Evolutionary conservation across 2,888 invertebrate species (phyloP).

Genomic region (Philereme transversata): DNA sequence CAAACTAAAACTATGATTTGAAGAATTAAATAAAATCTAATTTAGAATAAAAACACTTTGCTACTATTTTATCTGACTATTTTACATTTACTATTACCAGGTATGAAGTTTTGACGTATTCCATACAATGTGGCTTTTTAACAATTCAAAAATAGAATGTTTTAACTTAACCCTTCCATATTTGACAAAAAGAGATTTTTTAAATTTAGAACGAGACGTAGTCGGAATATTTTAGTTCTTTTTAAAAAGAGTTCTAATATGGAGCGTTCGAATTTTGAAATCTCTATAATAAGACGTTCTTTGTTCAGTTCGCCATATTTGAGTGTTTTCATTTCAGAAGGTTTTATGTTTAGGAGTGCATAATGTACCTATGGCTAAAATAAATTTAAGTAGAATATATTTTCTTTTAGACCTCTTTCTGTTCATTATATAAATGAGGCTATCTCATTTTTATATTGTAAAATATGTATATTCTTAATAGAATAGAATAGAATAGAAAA

Average conservation of each 20-base stretch:
- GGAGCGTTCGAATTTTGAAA: conserved; percentile 54
- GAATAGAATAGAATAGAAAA: no score
- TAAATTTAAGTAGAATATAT: no score
- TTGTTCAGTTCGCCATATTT: neutral
- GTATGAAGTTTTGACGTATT: conserved; percentile 82
- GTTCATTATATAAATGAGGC: no score
- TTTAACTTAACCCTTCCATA: conserved; percentile 84
- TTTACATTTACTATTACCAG: conserved; percentile 55
- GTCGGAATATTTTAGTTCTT: conserved; percentile 77
- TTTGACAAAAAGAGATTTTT: conserved; percentile 78
- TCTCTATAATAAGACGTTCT: conserved; percentile 48
- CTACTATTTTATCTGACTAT: conserved; percentile 31
- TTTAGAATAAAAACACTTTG: neutral
- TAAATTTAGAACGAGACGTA: conserved; percentile 81
- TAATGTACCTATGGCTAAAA: no score
- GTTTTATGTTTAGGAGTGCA: no score
- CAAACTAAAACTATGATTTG: no score
- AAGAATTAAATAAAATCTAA: neutral
- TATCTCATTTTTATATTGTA: no score
- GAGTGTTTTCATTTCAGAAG: neutral
- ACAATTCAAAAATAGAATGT: conserved; percentile 83
- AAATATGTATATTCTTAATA: no score
- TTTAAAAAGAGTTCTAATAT: conserved; percentile 74
- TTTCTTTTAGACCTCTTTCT: no score
- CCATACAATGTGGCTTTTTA: conserved; percentile 83